A percentile compares a stretch with the other conserved stretches of the same genome.
These are phyloP conservation scores for Serilophus lunatus DNA, from an alignment of 2,113 vertebrate species.

Conservation along the genomic window DNA sequence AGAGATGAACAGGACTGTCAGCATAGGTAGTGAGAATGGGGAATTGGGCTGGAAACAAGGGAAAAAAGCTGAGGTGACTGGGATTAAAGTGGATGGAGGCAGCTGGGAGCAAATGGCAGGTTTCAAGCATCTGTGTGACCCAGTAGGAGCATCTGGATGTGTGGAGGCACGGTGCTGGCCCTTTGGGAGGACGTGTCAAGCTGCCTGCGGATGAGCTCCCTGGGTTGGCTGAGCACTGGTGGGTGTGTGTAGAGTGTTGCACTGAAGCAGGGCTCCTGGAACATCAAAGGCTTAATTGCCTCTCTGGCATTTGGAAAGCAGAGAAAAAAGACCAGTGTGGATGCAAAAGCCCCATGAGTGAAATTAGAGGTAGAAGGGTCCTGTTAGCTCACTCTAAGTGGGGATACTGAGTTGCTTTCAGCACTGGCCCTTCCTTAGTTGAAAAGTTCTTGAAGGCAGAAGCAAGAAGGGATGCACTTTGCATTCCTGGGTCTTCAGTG, in stretches of 20 bases:
- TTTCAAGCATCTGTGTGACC: background rate
- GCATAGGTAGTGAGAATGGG: background rate
- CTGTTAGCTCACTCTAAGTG: background rate
- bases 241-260: background rate
- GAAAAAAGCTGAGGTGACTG: background rate
- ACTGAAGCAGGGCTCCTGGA: background rate
- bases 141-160: background rate
- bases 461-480: background rate
- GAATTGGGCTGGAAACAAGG: background rate
- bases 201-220: background rate
- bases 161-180: background rate
- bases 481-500: background rate
- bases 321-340: background rate
- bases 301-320: background rate
- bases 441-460: background rate
- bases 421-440: background rate
- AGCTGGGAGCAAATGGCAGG: background rate
- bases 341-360: fast-evolving
- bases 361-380: background rate
- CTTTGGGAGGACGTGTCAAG: background rate
- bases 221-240: background rate
- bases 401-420: background rate
- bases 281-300: background rate
- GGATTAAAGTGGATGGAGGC: background rate
- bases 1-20: slow-evolving; percentile 52